Evolutionary conservation across 2,113 vertebrate genomes (phyloP).

Genomic region (Ammospiza nelsoni): DNA sequence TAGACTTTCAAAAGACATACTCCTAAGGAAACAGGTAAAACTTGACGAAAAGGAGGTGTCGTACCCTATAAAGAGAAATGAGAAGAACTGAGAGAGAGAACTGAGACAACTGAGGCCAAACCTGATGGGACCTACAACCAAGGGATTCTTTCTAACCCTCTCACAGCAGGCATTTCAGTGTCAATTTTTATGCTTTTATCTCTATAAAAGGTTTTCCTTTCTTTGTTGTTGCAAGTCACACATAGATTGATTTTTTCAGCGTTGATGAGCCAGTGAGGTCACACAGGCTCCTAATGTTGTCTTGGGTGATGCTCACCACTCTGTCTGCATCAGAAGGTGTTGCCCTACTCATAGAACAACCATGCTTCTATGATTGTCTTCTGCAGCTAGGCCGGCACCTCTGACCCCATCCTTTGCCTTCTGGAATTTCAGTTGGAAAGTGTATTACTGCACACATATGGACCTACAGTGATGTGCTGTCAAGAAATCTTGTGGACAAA

Average conservation of each 20-base stretch:
- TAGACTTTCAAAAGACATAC: not conserved
- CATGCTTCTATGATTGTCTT: fast-evolving
- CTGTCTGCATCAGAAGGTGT: not conserved
- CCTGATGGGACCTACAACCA: not conserved
- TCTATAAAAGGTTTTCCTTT: not conserved
- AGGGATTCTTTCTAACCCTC: not conserved
- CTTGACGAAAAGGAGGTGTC: not conserved
- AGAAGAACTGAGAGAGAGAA: not conserved
- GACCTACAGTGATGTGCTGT: not conserved
- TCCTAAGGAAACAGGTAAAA: slow-evolving; percentile 21
- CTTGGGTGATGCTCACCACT: not conserved
- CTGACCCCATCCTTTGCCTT: not conserved
- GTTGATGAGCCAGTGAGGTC: not conserved
- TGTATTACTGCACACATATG: not conserved
- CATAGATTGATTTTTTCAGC: not conserved
- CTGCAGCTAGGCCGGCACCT: not conserved
- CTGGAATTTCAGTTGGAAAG: not conserved
- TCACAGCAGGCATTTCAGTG: not conserved
- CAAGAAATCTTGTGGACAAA: not conserved
- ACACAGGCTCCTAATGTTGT: not conserved
- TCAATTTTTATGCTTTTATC: not conserved
- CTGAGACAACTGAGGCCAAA: not conserved
- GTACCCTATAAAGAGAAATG: not conserved
- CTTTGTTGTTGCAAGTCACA: not conserved
- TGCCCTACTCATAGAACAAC: not conserved